Evolutionary conservation across 2,797 vertebrate species (phyloP), one percentile per base, ranked within the genome.

Genomic region (Oreochromis mossambicus): DNA sequence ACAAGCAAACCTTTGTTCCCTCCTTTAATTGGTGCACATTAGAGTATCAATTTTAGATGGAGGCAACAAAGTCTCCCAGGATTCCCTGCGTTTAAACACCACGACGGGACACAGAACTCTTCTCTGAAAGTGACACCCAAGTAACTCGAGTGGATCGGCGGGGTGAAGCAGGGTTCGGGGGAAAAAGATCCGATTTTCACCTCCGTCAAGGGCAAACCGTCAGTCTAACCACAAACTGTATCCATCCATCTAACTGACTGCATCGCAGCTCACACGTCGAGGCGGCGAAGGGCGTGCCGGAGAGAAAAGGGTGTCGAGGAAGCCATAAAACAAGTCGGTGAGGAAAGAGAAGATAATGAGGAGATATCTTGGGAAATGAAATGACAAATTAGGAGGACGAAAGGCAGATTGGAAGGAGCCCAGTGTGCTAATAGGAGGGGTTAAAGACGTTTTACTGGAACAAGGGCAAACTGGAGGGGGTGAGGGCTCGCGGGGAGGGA

Each of bases 361-460:
- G 87, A 87, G 81, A 88, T 84, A 86, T 91, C 93, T 54, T 77
- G 90, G 93, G 92, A 91, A 90, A 93, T 90, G 84, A 92, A 84
- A 93, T 86, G 92, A 93, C 80, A 91, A 91, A 93, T 91, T 91
- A 85, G 89, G 89, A 89, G 86, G 83, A 89, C 52, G 56, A 68
- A 61, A 79, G 81, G 83, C 79, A 88, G 87, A 89, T 89, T 83
- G 46, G 61, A 85, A 83, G 83, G 93, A 90, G 92, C 79, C 89
- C 79, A 88, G 81, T 88, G 89, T 63, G 88, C 91, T 91, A 85
- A 92, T 70, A 82, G 88, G 84, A 89, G 86, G 82, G 85, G 89
- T 88, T 90, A 86, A 84, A 90, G 88, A 87, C 77, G 5, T 89
- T 92, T 92, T 91, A 89, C 54, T 92, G 86, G 90, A 89, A 89